A percentile compares a stretch with the other conserved stretches of the same genome.
phyloP scores from a whole-genome alignment of 2,797 vertebrate genomes.

The Phrynocephalus vlangalii region DNA sequence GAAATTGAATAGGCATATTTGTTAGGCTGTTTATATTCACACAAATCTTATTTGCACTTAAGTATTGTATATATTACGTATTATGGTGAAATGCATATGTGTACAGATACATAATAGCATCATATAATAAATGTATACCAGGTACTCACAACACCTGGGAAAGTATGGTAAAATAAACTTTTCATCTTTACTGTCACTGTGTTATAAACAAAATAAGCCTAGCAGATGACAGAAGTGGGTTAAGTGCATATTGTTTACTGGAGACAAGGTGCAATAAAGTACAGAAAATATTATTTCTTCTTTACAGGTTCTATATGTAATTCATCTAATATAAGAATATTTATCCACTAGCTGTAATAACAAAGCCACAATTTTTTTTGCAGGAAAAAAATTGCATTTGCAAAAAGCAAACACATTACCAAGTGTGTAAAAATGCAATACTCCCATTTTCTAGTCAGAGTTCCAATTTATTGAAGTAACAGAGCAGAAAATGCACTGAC shows the following conservation, averaged over 20 bases:
- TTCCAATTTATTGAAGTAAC: constrained; percentile 99
- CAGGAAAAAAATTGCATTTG: constrained; percentile 92
- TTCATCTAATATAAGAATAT: constrained; percentile 87
- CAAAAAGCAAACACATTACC: constrained; percentile 87
- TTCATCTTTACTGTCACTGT: constrained; percentile 33
- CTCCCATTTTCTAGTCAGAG: constrained; percentile 90
- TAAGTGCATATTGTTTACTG: constrained; percentile 86
- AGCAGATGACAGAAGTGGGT: constrained; percentile 81
- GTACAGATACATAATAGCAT: constrained; percentile 53
- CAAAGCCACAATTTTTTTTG: constrained; percentile 83
- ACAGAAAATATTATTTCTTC: constrained; percentile 83
- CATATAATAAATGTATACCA: constrained; percentile 61
- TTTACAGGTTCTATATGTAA: constrained; percentile 84
- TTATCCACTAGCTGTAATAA: constrained; percentile 89
- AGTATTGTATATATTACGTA: background rate
- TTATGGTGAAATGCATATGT: constrained; percentile 42
- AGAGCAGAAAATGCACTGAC: constrained; percentile 99
- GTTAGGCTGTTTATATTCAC: constrained; percentile 51
- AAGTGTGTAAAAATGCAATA: constrained; percentile 91
- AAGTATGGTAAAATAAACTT: constrained; percentile 62
- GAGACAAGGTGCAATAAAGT: constrained; percentile 82
- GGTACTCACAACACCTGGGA: constrained; percentile 64
- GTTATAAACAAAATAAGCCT: constrained; percentile 51
- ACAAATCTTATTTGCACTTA: background rate
- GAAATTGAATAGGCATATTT: constrained; percentile 51